Percentiles rank a stretch among this genome's conserved stretches.
phyloP scores from a whole-genome alignment of 2,888 invertebrate species.

The Disparrhopalites patrizii region DNA sequence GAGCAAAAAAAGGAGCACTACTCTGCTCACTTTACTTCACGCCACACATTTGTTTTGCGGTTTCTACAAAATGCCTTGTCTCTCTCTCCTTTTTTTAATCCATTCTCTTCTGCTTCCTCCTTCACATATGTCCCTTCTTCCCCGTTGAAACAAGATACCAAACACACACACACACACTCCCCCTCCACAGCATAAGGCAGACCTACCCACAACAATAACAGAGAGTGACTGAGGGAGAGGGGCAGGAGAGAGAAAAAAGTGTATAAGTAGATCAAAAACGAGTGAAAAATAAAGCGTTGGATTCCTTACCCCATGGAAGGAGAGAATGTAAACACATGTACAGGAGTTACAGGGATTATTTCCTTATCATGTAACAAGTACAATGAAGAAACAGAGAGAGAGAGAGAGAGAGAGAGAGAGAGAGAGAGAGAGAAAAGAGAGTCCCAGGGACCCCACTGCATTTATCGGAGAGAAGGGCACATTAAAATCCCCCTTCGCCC shows the following conservation, averaged over 20 bases:
- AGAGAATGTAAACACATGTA: too few species aligned
- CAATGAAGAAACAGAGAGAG: neutral
- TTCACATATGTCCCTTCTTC: slow-evolving; percentile 20
- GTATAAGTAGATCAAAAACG: neutral
- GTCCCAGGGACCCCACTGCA: too few species aligned
- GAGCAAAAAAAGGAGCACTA: too few species aligned
- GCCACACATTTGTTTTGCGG: slow-evolving; percentile 34
- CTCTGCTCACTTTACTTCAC: neutral
- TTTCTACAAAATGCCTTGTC: slow-evolving; percentile 30
- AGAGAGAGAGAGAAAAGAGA: neutral
- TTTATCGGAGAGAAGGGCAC: too few species aligned
- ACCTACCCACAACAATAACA: too few species aligned
- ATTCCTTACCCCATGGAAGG: too few species aligned
- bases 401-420: neutral
- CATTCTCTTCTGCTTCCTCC: slow-evolving; percentile 23
- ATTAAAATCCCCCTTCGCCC: too few species aligned
- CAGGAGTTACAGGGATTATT: too few species aligned
- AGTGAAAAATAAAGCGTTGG: too few species aligned
- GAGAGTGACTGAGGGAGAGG: too few species aligned
- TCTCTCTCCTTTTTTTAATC: slow-evolving; percentile 40
- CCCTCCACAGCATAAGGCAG: too few species aligned
- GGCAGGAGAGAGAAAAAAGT: neutral
- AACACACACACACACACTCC: neutral
- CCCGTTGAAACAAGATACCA: too few species aligned
- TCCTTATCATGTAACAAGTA: neutral